Evolutionary conservation across 1,140 invertebrate species (phyloP).

Genomic region (Pinna nobilis): DNA sequence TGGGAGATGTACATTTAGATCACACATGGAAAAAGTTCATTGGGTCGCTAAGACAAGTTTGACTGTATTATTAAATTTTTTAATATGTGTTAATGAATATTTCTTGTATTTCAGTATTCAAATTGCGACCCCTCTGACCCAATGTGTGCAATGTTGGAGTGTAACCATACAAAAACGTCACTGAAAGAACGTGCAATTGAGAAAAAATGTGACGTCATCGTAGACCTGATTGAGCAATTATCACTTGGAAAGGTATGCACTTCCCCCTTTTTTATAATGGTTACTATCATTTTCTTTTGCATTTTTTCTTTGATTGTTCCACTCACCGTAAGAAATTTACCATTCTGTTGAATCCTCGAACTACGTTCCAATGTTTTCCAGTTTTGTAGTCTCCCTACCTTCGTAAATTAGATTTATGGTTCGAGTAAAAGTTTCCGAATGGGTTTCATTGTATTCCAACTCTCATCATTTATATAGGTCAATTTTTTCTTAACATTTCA

Average conservation of each 20-base stretch:
- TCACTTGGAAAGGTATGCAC: slow-evolving; percentile 25
- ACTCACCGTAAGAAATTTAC: not conserved
- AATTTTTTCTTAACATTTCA: not conserved
- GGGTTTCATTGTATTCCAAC: not conserved
- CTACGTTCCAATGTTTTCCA: too few species aligned
- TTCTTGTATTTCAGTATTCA: slow-evolving; percentile 57
- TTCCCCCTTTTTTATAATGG: not conserved
- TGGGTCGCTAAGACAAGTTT: too few species aligned
- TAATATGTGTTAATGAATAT: not conserved
- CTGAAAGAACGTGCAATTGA: slow-evolving; percentile 60
- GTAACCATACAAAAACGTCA: slow-evolving; percentile 60
- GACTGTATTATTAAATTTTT: not conserved
- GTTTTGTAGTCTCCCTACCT: too few species aligned
- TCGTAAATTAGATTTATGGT: too few species aligned
- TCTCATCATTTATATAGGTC: not conserved
- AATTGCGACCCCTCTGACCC: slow-evolving; percentile 62
- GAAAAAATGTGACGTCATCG: slow-evolving; percentile 38
- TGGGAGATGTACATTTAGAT: too few species aligned
- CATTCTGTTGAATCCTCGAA: not conserved
- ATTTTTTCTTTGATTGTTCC: not conserved
- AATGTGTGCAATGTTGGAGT: slow-evolving; percentile 72
- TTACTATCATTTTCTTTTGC: not conserved
- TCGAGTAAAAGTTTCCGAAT: not conserved
- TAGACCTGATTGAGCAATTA: slow-evolving; percentile 17
- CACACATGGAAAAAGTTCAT: too few species aligned